Evolutionary conservation across 2,797 vertebrate species (phyloP).

Genomic region (Chiloscyllium punctatum): DNA sequence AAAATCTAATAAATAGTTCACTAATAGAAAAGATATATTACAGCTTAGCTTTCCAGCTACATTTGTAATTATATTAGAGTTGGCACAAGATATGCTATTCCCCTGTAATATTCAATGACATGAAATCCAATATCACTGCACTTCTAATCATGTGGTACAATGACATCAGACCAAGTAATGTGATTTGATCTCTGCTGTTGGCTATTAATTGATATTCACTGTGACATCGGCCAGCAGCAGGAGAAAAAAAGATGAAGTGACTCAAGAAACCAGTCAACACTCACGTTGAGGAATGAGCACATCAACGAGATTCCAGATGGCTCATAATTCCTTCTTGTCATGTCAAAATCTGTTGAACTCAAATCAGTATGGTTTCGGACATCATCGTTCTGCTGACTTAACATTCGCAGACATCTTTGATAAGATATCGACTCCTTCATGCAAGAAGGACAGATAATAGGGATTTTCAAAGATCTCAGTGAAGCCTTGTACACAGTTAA

Average conservation of each 20-base stretch:
- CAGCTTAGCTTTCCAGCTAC: conserved; percentile 17
- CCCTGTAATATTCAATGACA: not conserved
- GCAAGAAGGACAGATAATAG: not conserved
- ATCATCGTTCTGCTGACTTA: not conserved
- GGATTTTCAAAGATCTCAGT: not conserved
- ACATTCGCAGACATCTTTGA: not conserved
- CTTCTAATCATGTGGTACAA: conserved; percentile 13
- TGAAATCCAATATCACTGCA: conserved; percentile 17
- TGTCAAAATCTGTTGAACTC: not conserved
- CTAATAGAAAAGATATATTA: conserved; percentile 24
- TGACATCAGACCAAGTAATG: not conserved
- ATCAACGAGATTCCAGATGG: not conserved
- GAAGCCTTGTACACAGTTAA: not conserved
- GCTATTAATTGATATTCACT: not conserved
- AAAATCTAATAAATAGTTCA: conserved; percentile 14
- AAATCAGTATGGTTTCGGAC: not conserved
- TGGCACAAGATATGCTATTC: not conserved
- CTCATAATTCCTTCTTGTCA: not conserved
- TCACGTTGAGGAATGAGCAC: not conserved
- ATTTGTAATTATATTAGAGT: conserved; percentile 25
- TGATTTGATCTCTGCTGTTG: not conserved
- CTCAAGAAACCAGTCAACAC: not conserved
- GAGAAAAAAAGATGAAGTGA: not conserved
- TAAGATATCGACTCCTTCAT: not conserved
- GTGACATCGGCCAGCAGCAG: not conserved